Conservation (phyloP, 2,113 vertebrate species). For the Circaetus gallicus region DNA sequence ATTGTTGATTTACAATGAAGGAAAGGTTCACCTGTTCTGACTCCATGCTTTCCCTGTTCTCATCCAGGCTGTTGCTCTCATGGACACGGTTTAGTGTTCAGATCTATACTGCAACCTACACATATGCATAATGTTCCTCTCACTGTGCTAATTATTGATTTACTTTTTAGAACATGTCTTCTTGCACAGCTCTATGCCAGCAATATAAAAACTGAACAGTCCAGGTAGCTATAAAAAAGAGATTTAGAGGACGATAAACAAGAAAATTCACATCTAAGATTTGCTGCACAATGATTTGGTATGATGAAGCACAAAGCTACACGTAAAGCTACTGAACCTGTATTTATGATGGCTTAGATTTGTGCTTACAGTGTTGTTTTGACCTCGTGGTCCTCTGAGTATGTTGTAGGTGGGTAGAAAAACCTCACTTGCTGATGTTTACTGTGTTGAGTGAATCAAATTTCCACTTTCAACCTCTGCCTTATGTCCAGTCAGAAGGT, state of each 20-base stretch:
- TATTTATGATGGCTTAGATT: background rate
- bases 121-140: background rate
- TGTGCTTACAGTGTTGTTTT: background rate
- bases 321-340: background rate
- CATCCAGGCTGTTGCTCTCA: background rate
- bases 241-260: background rate
- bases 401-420: background rate
- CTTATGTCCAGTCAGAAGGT: background rate
- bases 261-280: background rate
- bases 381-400: background rate
- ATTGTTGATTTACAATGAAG: background rate
- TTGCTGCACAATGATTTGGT: background rate
- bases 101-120: background rate
- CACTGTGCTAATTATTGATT: background rate
- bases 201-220: background rate
- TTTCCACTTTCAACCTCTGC: background rate
- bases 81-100: background rate
- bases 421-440: background rate
- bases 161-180: fast-evolving
- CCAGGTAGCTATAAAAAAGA: background rate
- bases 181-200: background rate
- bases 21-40: background rate
- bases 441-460: background rate
- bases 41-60: background rate
- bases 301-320: background rate